Evolutionary conservation across 2,797 vertebrate genomes (phyloP).

Genomic region (Chanos chanos): DNA sequence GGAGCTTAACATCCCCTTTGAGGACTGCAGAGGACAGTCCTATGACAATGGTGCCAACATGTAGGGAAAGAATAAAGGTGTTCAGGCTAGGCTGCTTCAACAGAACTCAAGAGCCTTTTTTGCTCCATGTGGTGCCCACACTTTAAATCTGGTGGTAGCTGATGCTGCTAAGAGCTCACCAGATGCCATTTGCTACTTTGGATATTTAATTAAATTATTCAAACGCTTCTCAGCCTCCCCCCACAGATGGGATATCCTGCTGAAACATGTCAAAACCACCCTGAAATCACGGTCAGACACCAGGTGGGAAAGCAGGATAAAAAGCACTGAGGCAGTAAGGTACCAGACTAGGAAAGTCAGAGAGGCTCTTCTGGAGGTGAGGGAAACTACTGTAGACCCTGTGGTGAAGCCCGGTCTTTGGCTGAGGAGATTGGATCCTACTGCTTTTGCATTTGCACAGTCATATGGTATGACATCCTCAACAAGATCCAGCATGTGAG

Average conservation of each 20-base stretch:
- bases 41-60: constrained; percentile 44
- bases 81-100: constrained; percentile 1
- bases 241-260: constrained; percentile 8
- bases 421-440: constrained; percentile 4
- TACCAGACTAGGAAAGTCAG: constrained; percentile 23
- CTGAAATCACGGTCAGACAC: constrained; percentile 29
- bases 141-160: constrained; percentile 20
- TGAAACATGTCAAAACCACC: constrained; percentile 9
- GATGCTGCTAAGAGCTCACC: constrained; percentile 24
- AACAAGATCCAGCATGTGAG: constrained; percentile 7
- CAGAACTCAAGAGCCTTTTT: constrained; percentile 16
- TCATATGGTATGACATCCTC: constrained; percentile 10
- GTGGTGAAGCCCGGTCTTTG: background rate
- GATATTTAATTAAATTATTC: constrained; percentile 22
- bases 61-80: constrained; percentile 7
- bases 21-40: constrained; percentile 35
- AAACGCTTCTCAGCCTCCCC: constrained; percentile 8
- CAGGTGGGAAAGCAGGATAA: constrained; percentile 19
- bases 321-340: constrained; percentile 8
- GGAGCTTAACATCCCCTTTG: constrained; percentile 35
- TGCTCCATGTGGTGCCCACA: constrained; percentile 31
- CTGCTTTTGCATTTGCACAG: constrained; percentile 16
- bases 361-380: constrained; percentile 27
- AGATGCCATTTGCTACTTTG: constrained; percentile 24
- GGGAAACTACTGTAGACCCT: background rate